A percentile compares a stretch with the other conserved stretches of the same genome.
Conservation (phyloP, 2,797 vertebrate genomes). For the Limnodromus scolopaceus region DNA sequence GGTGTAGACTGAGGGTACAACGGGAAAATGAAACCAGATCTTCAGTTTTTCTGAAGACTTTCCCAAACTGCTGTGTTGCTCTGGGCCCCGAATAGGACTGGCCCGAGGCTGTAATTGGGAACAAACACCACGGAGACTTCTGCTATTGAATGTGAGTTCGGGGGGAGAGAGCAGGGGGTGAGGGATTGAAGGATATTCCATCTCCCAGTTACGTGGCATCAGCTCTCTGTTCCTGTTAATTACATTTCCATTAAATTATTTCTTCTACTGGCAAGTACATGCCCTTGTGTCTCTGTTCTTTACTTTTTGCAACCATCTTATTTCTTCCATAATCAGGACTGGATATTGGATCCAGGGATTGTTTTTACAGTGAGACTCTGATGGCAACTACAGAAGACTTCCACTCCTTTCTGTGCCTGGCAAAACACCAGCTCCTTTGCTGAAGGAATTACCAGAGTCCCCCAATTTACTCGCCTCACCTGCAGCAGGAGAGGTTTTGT, state of each 20-base stretch:
- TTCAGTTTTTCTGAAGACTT: background rate
- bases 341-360: background rate
- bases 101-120: background rate
- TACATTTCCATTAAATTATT: background rate
- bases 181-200: background rate
- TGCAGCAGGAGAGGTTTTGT: background rate
- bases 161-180: background rate
- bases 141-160: fast-evolving
- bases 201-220: background rate
- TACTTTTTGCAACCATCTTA: fast-evolving
- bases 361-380: background rate
- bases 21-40: fast-evolving
- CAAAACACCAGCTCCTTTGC: background rate
- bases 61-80: background rate
- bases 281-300: background rate
- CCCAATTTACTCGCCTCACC: background rate
- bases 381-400: background rate
- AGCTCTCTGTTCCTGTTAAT: background rate
- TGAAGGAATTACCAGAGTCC: background rate
- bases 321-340: background rate
- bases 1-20: fast-evolving
- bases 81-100: fast-evolving
- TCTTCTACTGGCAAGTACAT: fast-evolving
- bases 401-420: background rate
- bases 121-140: fast-evolving